Evolutionary conservation across 1,140 invertebrate species (phyloP), one percentile per base, ranked within the genome.

Genomic region (Bacillus rossius): DNA sequence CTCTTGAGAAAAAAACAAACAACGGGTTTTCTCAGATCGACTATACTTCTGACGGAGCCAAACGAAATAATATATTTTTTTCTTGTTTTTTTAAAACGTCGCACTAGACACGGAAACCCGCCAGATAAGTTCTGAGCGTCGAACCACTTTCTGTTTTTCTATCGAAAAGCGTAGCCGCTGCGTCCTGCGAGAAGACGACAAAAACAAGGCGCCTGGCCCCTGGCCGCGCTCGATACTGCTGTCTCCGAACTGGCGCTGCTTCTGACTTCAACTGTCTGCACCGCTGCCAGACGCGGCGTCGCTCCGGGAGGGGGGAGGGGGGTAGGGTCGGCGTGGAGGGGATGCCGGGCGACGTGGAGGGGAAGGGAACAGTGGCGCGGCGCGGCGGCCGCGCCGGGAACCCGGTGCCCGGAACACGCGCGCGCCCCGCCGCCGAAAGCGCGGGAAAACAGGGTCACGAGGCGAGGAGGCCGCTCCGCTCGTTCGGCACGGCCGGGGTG

Each of bases 231-330:
- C 29, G 29, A 34, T 34, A 34, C 29, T 34, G 29, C 29, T 34
- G 29, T 34, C 48, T 29, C 48, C 23, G 1, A 8, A n/a, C 3
- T 23, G 4, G 19, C 23, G 2, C 3, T 50, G 23, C 3, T 25
- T 50, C 48, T 50, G 48, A 14, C 19, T 50, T 50, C 48, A n/a
- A 50, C 48, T 50, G 23, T 5, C 22, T 23, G 48, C 48, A 34
- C 29, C 29, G 29, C 48, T 25, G 48, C 48, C 48, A 25, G 48
- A 50, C 48, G 48, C 48, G 13, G 19, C 3, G n/a, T 14, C 8
- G 23, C 1, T 0, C 3, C 22, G n/a, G 48, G 23, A 3, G 48
- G 2, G 14, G 29, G 4, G 3, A 2, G 1, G 47, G 4, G 4
- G 47, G 20, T 16, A 19, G 48, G 16, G 16, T 17, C 13, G 14